A percentile compares a stretch with the other conserved stretches of the same genome.
Evolutionary conservation across 1,140 invertebrate species (phyloP).

Genomic region (Platorchestia sp.): DNA sequence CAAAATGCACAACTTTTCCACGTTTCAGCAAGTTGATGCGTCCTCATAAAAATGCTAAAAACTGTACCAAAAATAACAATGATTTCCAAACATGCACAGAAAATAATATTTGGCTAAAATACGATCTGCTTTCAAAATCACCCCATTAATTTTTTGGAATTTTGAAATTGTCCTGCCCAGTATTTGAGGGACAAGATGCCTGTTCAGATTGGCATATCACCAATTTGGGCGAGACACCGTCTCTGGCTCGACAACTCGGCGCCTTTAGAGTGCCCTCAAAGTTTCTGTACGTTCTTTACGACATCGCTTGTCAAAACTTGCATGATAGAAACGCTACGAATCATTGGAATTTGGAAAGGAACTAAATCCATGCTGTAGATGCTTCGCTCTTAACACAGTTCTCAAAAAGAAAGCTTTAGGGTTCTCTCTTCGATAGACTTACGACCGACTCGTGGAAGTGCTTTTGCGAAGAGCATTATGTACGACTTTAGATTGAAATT

Average conservation of each 20-base stretch:
- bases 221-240: neutral
- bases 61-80: neutral
- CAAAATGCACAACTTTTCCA: neutral
- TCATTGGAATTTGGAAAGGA: slow-evolving; percentile 24
- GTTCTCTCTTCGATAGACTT: neutral
- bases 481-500: neutral
- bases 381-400: neutral
- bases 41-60: neutral
- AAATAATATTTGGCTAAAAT: neutral
- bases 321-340: slow-evolving; percentile 46
- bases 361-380: neutral
- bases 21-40: neutral
- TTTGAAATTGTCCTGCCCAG: neutral
- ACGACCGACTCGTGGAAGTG: neutral
- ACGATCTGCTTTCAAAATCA: neutral
- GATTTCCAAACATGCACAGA: neutral
- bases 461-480: neutral
- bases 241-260: neutral
- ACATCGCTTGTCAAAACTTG: slow-evolving; percentile 30
- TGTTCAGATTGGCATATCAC: neutral
- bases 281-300: neutral
- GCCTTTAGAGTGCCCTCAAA: slow-evolving; percentile 2
- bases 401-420: neutral
- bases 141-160: neutral
- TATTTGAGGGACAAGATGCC: neutral